Evolutionary conservation across 2,113 vertebrate species (phyloP), one percentile per base, ranked within the genome.

Genomic region (Platysteira castanea): DNA sequence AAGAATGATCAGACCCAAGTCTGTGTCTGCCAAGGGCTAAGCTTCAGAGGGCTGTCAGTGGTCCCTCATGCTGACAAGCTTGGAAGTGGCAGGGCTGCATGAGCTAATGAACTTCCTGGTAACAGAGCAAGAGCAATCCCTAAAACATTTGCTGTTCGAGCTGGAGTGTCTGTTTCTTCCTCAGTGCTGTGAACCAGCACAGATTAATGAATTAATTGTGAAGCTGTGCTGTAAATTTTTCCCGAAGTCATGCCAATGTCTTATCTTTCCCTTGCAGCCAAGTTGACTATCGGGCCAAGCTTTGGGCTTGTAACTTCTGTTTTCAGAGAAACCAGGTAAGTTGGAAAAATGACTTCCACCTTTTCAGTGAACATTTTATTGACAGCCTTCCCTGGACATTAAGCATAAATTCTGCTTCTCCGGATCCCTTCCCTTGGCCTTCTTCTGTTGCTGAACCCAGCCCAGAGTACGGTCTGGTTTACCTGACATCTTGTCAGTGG

Each of bases 271-370:
- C 71, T 97, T 96, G 74, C 96, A 99, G 99, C 96, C 99, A 99
- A 85, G 98, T 99, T 80, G 99, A 99, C 98, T 99, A 99, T 97
- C 98, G 98, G 97, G 99, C 99, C 95, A 99, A 99, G 97, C 98
- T 99, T 95, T 99, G 99, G 99, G 99, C 99, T 26, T 99, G 99
- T 96, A 99, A 99, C 97, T 99, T 99, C 98, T 99, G 99, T 97
- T 99, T 99, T 95, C 99, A 99, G 96, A 99, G 99, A 95, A 99
- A 99, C 92, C 99, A 99, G 90, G 99, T 99, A 91, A 96, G 98
- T 84, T 82, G 93, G 75, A 77, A 69, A 94, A 77, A 44, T 16
- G 19, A 16, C 27, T 78, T 86, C 8, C 14, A 12, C 52, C 21
- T 91, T 84, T 78, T 69, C 67, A 59, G 11, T 54, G 35, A 82